These are phyloP conservation scores for Pontoporia blainvillei DNA, from an alignment of 2,113 vertebrate genomes.

Conservation along the genomic window DNA sequence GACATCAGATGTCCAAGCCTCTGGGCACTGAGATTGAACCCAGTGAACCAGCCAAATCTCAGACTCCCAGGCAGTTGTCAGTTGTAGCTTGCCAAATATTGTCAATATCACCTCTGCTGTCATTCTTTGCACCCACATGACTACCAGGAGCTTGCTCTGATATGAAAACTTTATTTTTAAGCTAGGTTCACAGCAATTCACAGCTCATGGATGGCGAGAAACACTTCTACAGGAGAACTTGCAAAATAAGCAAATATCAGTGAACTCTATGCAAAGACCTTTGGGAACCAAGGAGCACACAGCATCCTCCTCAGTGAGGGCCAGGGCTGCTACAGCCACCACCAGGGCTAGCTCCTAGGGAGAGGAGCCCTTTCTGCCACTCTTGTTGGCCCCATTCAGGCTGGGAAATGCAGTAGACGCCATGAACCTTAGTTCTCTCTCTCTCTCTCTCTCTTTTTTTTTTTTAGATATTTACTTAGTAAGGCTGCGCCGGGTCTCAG, in stretches of 20 bases:
- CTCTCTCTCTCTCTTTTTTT: too few species aligned
- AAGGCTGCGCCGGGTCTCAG: too few species aligned
- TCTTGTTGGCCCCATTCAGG: background rate
- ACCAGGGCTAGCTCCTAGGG: background rate
- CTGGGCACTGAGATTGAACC: background rate
- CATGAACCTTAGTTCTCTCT: background rate
- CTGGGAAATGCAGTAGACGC: background rate
- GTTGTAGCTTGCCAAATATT: background rate
- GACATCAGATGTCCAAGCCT: background rate
- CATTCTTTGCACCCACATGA: background rate
- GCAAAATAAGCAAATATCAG: background rate
- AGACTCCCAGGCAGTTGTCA: background rate
- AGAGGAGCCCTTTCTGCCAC: background rate
- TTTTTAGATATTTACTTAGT: too few species aligned
- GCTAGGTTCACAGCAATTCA: conserved; percentile 37
- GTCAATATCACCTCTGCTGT: background rate
- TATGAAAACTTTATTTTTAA: conserved; percentile 55
- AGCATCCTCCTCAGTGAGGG: background rate
- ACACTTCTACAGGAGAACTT: conserved; percentile 16
- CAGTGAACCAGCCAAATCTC: background rate
- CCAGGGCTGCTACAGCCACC: background rate
- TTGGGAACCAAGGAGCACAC: background rate
- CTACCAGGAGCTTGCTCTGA: background rate
- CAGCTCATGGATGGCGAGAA: background rate
- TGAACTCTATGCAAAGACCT: background rate